Percentiles rank a stretch among this genome's conserved stretches.
These are phyloP conservation scores for Zaprionus lachaisei DNA, from an alignment of 1,140 invertebrate species.

Conservation along the genomic window DNA sequence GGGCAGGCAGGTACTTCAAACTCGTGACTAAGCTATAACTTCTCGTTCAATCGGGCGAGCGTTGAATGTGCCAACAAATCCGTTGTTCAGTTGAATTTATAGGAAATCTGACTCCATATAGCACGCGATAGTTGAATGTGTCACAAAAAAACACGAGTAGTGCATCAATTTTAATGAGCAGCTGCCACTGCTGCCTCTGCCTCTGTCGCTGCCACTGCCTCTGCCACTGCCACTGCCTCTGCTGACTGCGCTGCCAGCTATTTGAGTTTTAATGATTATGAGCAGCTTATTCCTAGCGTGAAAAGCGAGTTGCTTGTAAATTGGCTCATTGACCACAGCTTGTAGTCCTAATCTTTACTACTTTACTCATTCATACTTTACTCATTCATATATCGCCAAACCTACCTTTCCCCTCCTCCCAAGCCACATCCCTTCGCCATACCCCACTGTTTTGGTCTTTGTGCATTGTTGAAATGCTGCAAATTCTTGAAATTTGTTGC, in stretches of 20 bases:
- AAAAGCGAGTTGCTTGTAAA: background rate
- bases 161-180: conserved; percentile 46
- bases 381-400: background rate
- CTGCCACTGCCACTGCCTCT: background rate
- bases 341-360: background rate
- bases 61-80: background rate
- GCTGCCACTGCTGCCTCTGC: conserved; percentile 17
- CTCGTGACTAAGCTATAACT: background rate
- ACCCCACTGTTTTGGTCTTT: conserved; percentile 12
- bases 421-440: background rate
- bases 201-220: conserved; percentile 12
- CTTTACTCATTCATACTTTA: background rate
- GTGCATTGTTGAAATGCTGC: conserved; percentile 31
- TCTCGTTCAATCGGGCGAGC: background rate
- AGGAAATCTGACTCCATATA: background rate
- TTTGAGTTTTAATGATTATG: background rate
- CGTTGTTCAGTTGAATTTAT: conserved; percentile 22
- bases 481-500: conserved; percentile 58
- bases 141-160: background rate
- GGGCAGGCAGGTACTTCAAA: background rate
- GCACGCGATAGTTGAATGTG: background rate
- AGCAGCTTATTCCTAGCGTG: background rate
- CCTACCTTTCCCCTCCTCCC: background rate
- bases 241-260: background rate
- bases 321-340: conserved; percentile 5